Conservation (phyloP, 2,113 vertebrate species). For the Syngnathoides biaculeatus region DNA sequence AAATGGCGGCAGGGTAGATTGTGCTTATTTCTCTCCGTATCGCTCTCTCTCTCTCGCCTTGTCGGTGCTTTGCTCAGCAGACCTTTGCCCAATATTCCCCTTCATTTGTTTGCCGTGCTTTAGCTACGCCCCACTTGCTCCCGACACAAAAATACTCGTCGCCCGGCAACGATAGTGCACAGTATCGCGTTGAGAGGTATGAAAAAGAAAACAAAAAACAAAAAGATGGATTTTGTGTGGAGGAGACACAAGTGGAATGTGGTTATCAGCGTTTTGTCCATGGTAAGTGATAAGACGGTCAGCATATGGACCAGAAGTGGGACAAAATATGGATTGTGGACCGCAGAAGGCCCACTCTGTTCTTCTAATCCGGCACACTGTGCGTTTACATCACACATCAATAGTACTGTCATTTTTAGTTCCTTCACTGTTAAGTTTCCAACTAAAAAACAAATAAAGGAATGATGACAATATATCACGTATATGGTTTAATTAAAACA, state of each 20-base stretch:
- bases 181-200: constrained; percentile 39
- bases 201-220: constrained; percentile 14
- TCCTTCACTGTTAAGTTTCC: too few species aligned
- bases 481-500: too few species aligned
- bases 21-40: too few species aligned
- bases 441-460: too few species aligned
- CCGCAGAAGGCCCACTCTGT: neutral
- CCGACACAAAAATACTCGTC: constrained; percentile 63
- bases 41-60: too few species aligned
- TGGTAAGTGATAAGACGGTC: constrained; percentile 37
- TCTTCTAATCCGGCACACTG: neutral
- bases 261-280: constrained; percentile 28
- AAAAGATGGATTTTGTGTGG: constrained; percentile 44
- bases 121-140: constrained; percentile 57
- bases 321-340: neutral
- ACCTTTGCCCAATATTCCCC: constrained; percentile 48
- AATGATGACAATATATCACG: too few species aligned
- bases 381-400: neutral
- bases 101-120: constrained; percentile 63
- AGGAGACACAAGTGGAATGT: constrained; percentile 56
- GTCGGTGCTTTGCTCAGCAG: constrained; percentile 32
- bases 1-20: constrained; percentile 4
- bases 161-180: constrained; percentile 51
- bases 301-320: constrained; percentile 6
- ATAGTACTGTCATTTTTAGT: too few species aligned